Percentiles rank a stretch among this genome's conserved stretches.
These are phyloP conservation scores for Laticauda colubrina DNA, from an alignment of 2,113 vertebrate species.

Conservation along the genomic window DNA sequence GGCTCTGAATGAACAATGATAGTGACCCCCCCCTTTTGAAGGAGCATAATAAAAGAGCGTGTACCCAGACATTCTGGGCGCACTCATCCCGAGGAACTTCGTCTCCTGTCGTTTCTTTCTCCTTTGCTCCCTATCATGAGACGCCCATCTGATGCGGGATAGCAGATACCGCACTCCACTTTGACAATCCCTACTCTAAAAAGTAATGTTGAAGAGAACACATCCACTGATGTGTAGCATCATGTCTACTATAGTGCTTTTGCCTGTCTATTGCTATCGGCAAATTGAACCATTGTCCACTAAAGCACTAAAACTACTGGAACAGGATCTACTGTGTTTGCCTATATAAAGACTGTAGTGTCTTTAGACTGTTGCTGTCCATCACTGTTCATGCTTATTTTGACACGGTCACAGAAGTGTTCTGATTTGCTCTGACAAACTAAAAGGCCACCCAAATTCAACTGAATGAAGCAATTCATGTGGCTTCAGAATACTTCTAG, in stretches of 20 bases:
- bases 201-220: neutral
- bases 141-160: too few species aligned
- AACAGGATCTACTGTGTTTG: neutral
- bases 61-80: too few species aligned
- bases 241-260: neutral
- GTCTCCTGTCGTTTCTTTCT: too few species aligned
- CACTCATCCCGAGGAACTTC: too few species aligned
- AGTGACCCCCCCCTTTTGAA: too few species aligned
- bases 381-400: neutral
- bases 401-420: neutral
- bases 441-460: neutral
- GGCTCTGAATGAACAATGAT: too few species aligned
- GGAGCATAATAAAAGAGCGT: too few species aligned
- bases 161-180: too few species aligned
- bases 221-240: neutral
- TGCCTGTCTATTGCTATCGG: neutral
- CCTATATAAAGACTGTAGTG: neutral
- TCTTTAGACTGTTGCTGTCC: too few species aligned
- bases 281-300: neutral
- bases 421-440: neutral
- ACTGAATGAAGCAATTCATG: neutral
- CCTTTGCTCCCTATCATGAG: too few species aligned
- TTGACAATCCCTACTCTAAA: neutral
- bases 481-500: neutral
- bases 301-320: neutral